phyloP scores from a whole-genome alignment of 2,797 vertebrate species.

The Pseudochirops cupreus region DNA sequence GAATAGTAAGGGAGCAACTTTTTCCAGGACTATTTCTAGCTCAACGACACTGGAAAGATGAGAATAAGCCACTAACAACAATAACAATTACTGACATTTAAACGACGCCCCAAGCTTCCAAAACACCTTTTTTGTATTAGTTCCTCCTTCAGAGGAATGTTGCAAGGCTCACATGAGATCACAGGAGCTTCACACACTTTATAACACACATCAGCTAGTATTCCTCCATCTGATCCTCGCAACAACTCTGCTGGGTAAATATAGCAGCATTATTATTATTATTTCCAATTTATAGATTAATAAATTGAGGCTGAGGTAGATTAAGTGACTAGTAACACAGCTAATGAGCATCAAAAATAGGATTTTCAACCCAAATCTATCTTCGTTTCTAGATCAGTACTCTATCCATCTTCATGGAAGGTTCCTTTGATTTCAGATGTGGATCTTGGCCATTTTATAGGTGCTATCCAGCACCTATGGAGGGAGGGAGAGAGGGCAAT shows the following conservation, averaged over 20 bases:
- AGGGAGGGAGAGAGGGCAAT: no score
- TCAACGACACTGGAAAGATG: not conserved
- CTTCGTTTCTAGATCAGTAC: not conserved
- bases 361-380: not conserved
- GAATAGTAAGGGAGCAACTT: not conserved
- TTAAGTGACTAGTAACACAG: not conserved
- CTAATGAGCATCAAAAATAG: not conserved
- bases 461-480: not conserved
- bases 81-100: not conserved
- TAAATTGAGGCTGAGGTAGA: not conserved
- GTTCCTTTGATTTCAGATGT: not conserved
- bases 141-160: not conserved
- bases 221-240: not conserved
- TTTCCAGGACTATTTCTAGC: not conserved
- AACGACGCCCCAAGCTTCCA: not conserved
- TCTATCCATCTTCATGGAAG: not conserved
- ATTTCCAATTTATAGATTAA: not conserved
- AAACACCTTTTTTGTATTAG: not conserved
- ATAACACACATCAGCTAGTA: not conserved
- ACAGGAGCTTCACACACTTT: not conserved
- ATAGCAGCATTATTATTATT: not conserved
- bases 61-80: not conserved
- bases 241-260: not conserved
- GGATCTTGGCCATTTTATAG: not conserved
- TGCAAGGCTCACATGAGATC: not conserved